Evolutionary conservation across 2,888 invertebrate species (phyloP).

Genomic region (Mimumesa dahlbomi): DNA sequence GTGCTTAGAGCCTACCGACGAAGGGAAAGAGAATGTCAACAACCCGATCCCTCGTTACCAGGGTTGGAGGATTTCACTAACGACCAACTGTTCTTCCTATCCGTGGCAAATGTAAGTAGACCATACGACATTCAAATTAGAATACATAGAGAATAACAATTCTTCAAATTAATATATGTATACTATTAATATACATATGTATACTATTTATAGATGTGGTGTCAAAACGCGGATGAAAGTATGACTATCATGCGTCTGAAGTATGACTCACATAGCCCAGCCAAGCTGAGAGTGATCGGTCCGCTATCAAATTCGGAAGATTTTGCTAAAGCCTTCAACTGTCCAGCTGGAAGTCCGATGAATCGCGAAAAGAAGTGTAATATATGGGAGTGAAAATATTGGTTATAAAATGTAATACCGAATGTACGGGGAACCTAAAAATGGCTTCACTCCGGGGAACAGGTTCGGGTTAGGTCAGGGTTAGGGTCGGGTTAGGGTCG

Average conservation of each 20-base stretch:
- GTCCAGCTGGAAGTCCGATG: constrained; percentile 50
- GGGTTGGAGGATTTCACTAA: constrained; percentile 73
- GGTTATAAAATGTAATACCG: background rate
- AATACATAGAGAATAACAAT: background rate
- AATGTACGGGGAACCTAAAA: too few relatives aligned
- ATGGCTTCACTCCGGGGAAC: too few relatives aligned
- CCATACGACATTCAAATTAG: background rate
- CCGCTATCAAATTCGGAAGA: constrained; percentile 41
- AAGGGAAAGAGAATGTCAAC: constrained; percentile 36
- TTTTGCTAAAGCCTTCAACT: constrained; percentile 53
- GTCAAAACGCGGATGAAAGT: constrained; percentile 14
- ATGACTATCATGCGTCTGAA: rapidly evolving
- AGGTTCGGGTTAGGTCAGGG: too few relatives aligned
- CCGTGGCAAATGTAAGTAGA: constrained; percentile 75
- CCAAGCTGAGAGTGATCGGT: constrained; percentile 43
- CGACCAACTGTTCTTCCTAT: constrained; percentile 78
- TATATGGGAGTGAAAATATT: constrained; percentile 42
- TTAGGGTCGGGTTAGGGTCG: too few relatives aligned
- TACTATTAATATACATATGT: too few relatives aligned
- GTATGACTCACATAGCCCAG: constrained; percentile 31
- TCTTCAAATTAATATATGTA: too few relatives aligned
- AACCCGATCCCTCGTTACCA: constrained; percentile 60
- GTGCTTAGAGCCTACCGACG: constrained; percentile 85
- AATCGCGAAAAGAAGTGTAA: constrained; percentile 56
- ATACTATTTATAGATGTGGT: constrained; percentile 42